Evolutionary conservation across 2,888 invertebrate genomes (phyloP).

Genomic region (Hyposoter dolosus): DNA sequence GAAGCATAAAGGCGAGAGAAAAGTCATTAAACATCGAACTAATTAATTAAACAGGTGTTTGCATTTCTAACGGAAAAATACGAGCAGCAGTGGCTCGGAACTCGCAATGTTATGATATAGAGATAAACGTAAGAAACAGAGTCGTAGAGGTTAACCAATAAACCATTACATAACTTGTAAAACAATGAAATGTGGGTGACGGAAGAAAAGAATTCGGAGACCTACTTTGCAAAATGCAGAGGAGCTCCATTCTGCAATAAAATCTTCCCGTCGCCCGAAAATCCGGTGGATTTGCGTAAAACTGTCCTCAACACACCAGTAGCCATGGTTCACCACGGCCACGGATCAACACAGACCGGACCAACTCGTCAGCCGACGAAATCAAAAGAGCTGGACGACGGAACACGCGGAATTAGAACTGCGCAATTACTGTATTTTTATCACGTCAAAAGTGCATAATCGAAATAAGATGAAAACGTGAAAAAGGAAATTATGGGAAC

Average conservation of each 20-base stretch:
- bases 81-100: slow-evolving; percentile 58
- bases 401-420: slow-evolving; percentile 15
- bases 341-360: slow-evolving; percentile 14
- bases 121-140: slow-evolving; percentile 19
- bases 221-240: slow-evolving; percentile 86
- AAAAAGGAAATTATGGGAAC: background rate
- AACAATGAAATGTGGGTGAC: slow-evolving; percentile 54
- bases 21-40: background rate
- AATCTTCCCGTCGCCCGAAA: slow-evolving; percentile 83
- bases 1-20: background rate
- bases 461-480: background rate
- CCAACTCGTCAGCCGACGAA: slow-evolving; percentile 3
- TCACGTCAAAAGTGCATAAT: background rate
- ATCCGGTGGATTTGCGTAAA: slow-evolving; percentile 86
- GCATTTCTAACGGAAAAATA: background rate
- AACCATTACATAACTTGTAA: slow-evolving; percentile 73
- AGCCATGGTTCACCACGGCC: slow-evolving; percentile 77
- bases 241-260: slow-evolving; percentile 86
- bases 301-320: slow-evolving; percentile 85
- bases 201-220: slow-evolving; percentile 68
- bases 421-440: background rate
- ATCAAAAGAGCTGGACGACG: background rate
- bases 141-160: slow-evolving; percentile 69
- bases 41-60: background rate
- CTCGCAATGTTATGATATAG: slow-evolving; percentile 22